Evolutionary conservation across 2,113 vertebrate genomes (phyloP).

Genomic region (Trichechus manatus): DNA sequence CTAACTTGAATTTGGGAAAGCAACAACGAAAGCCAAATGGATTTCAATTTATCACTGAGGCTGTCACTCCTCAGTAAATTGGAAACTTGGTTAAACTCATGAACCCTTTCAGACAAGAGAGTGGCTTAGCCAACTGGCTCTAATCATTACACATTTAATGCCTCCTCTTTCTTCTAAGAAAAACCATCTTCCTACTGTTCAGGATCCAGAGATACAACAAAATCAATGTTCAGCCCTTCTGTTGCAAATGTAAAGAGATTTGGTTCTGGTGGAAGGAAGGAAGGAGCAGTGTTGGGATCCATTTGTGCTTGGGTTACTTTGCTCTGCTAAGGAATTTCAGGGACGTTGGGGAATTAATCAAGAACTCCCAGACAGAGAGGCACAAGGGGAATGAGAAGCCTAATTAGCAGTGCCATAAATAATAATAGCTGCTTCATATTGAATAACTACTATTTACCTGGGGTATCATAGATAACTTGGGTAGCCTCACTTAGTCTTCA

Average conservation of each 20-base stretch:
- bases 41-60: background rate
- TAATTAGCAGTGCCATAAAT: background rate
- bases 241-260: background rate
- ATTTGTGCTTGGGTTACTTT: background rate
- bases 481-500: background rate
- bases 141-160: background rate
- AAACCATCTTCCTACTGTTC: background rate
- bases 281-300: rapidly evolving
- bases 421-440: background rate
- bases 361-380: background rate
- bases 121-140: background rate
- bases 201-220: background rate
- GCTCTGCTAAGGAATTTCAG: background rate
- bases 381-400: background rate
- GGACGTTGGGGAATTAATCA: background rate
- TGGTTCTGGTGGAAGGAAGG: background rate
- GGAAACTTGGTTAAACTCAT: background rate
- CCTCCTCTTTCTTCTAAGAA: background rate
- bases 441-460: background rate
- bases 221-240: background rate
- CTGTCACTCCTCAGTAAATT: background rate
- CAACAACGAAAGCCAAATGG: background rate
- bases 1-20: background rate
- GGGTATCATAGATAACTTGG: background rate
- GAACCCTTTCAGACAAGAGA: background rate